Base-by-base conservation (phyloP, 2,888 invertebrate genomes). In the Gandaritis pyraliata region DNA sequence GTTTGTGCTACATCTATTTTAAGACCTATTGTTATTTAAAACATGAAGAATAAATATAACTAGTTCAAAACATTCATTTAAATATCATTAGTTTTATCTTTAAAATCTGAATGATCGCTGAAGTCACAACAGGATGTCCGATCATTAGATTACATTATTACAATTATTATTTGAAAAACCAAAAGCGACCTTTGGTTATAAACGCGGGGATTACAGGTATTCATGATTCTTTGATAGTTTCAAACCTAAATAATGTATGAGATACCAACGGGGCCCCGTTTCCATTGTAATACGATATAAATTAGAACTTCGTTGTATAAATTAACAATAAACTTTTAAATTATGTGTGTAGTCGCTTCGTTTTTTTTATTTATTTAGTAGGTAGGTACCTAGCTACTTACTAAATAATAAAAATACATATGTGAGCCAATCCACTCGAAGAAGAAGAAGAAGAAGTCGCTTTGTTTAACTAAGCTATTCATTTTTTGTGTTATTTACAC, bases 221-320 rank as follows among this genome's bases (percentile, higher is more conserved):
- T 56, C 61, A 63, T 65, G 65, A 67, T 64, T 68, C 54, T 41
- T n/a, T n/a, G n/a, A n/a, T 51, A 56, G 16, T 33, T 54, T 53
- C 13, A 1, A n/a, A 52, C 51, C 23, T 73, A 69, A 66, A 78
- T 74, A 66, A 77, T 74, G 66, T 68, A 75, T 77, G 71, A 72
- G 58, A 47, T 55, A 51, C 16, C 41, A 64, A 68, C 64, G 46
- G 13, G 38, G 11, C 33, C 38, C 51, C 7, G 64, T 72, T 38
- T 57, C 53, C 73, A 53, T 68, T 72, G 53, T 58, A 12, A 4
- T 10, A 66, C 61, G 64, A 43, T 56, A 65, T 65, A 33, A 50
- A 50, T 48, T 29, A 16, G 49, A 16, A 53, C 48, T 18, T 2
- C 10, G 16, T 18, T 46, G 36, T 16, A 18, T 54, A 36, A 18